A percentile compares a stretch with the other conserved stretches of the same genome.
Conservation (phyloP, 35 echinoderm and acorn worm genomes). For the Heliocidaris tuberculata region DNA sequence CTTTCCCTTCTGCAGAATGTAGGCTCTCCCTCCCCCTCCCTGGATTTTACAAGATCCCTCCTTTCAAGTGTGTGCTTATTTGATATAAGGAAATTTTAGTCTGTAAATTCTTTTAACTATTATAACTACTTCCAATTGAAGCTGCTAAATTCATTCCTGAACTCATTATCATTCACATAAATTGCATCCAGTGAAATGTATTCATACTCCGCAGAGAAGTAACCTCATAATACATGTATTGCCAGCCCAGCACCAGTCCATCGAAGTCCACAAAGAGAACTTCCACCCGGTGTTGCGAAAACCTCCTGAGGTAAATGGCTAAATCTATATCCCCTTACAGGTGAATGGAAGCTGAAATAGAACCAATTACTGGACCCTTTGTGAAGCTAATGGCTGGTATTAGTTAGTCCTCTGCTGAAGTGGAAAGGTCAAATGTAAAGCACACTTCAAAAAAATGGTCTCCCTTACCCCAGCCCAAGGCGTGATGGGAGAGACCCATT, state of each 20-base stretch:
- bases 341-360: not conserved
- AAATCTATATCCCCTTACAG: not conserved
- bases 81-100: no score
- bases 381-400: constrained; percentile 25
- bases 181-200: not conserved
- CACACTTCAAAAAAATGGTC: constrained; percentile 19
- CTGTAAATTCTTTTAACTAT: not conserved
- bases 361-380: constrained; percentile 23
- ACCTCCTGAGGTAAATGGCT: not conserved
- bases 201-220: not conserved
- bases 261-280: not conserved
- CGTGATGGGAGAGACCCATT: not conserved
- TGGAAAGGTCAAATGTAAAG: constrained; percentile 40
- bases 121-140: not conserved
- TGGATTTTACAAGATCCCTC: no score
- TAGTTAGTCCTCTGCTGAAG: not conserved
- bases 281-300: no score
- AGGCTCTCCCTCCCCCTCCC: no score
- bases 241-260: not conserved
- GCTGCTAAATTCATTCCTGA: not conserved
- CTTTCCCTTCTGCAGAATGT: no score
- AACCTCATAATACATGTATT: not conserved
- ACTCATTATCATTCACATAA: no score
- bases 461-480: not conserved
- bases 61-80: no score